phyloP scores from a whole-genome alignment of 1,140 invertebrate species.

The Drosophila subpulchrella region DNA sequence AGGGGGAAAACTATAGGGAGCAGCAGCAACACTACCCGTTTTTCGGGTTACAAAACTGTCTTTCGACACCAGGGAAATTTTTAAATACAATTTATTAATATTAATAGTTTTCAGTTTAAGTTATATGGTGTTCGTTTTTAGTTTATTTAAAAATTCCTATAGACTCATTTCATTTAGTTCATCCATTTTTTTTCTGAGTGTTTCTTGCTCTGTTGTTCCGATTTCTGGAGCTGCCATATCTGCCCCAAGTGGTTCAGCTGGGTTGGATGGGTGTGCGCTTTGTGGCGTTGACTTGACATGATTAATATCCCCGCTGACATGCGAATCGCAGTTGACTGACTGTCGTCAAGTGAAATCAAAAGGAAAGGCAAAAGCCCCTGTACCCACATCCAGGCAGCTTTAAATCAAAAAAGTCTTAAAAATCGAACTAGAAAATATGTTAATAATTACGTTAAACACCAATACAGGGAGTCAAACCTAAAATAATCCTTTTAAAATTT shows the following conservation, averaged over 20 bases:
- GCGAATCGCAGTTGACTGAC: slow-evolving; percentile 75
- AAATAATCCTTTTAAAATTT: no score
- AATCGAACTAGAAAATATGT: no score
- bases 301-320: slow-evolving; percentile 79
- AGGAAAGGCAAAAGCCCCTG: slow-evolving; percentile 37
- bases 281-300: slow-evolving; percentile 74
- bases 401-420: slow-evolving; percentile 8
- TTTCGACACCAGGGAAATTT: slow-evolving; percentile 8
- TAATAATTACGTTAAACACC: no score
- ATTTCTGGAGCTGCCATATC: slow-evolving; percentile 23
- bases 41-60: slow-evolving; percentile 7
- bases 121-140: no score
- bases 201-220: slow-evolving; percentile 29
- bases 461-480: no score
- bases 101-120: not conserved
- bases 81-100: not conserved
- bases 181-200: slow-evolving; percentile 11
- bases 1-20: slow-evolving; percentile 42
- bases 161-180: no score
- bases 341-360: slow-evolving; percentile 82
- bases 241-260: slow-evolving; percentile 29
- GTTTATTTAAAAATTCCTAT: no score
- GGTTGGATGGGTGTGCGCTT: slow-evolving; percentile 36
- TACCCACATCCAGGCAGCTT: slow-evolving; percentile 11
- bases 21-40: slow-evolving; percentile 3